Percentiles rank a stretch among this genome's conserved stretches.
Conservation (phyloP, 2,797 vertebrate genomes). For the Prunella strophiata region DNA sequence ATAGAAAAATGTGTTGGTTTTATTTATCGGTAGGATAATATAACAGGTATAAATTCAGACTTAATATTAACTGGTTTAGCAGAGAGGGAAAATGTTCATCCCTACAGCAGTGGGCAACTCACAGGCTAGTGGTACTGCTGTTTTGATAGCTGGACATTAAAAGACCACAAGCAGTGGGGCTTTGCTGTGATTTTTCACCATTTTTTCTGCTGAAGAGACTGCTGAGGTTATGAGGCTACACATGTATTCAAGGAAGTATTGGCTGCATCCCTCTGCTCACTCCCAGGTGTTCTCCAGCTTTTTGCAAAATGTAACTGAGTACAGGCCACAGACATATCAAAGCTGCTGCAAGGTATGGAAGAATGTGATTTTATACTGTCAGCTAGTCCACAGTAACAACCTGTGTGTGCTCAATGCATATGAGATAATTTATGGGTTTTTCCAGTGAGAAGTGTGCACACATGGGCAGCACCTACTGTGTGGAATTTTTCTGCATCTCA, state of each 20-base stretch:
- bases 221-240: background rate
- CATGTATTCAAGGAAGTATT: rapidly evolving
- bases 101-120: background rate
- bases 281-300: background rate
- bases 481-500: background rate
- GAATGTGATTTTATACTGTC: background rate
- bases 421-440: background rate
- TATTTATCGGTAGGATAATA: background rate
- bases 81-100: background rate
- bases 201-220: background rate
- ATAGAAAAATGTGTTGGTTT: background rate
- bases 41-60: background rate
- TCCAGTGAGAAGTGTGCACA: background rate
- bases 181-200: background rate
- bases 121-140: background rate
- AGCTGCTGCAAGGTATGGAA: background rate
- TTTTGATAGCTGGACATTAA: background rate
- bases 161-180: background rate
- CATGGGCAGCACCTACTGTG: background rate
- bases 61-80: background rate
- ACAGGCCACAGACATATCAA: background rate
- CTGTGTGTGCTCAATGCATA: background rate
- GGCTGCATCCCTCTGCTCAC: background rate
- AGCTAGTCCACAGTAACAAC: background rate
- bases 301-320: background rate